Base-by-base conservation (phyloP, 2,797 vertebrate genomes). In the Sphaeramia orbicularis region DNA sequence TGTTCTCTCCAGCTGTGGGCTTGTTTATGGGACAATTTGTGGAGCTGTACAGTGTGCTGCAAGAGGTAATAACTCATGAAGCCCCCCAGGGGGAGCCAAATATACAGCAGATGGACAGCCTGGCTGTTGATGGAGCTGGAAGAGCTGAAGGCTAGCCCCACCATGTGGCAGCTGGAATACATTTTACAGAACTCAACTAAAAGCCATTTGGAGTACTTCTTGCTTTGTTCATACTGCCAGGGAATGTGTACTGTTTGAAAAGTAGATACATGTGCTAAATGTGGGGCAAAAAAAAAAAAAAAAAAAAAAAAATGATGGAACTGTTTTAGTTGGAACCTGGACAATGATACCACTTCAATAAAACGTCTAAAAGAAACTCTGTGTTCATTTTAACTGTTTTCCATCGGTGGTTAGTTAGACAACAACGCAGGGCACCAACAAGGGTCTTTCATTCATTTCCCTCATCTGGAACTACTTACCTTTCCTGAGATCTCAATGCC, bases 401-500 rank as follows among this genome's bases (percentile, higher is more conserved):
- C 4, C 4, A 47, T 37, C 42, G 21, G 4, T 21, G 47, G 1
- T 3, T 3, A 32, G 5, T 16, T 6, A 32, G 30, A 32, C 30
- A 7, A 7, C 3, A 32, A 21, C 40, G 24, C 41, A 52, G 13
- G 18, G 21, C 10, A 24, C 18, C 44, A 18, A 11, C 3, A 44
- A 11, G 4, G 10, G 43, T 44, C 43, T 18, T 10, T n/a, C n/a
- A n/a, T n/a, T n/a, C n/a, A n/a, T 24, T 24, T 47, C 19, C 41
- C 16, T 59, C 14, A 9, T 27, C 12, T 9, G 30, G 2, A 13
- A 49, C 56, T 11, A 55, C 78, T 72, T 91, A 99, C 98, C 96
- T 99, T 98, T 91, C 95, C 97, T 72, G 96, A 95, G 81, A 99
- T 98, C 91, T 99, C 97, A 65, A 99, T 99, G 86, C 98, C 97